Evolutionary conservation across 2,113 vertebrate genomes (phyloP), one percentile per base, ranked within the genome.

Genomic region (Chionodraco myersi): DNA sequence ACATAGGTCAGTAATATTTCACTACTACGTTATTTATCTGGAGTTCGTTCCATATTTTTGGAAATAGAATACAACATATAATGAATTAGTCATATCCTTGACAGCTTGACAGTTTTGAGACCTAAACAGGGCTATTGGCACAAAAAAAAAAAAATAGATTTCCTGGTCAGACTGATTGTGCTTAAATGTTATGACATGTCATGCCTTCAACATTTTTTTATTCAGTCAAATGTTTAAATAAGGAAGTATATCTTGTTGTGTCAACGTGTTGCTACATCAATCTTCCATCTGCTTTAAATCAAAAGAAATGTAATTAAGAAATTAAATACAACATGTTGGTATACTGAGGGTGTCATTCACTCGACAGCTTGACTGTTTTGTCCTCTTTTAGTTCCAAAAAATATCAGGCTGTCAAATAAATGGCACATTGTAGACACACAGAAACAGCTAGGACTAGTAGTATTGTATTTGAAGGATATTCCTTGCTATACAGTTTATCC

Each of bases 281-380:
- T 60, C 41, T 47, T 14, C 21, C 57, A 63, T 69, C 57, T 70
- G 26, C 41, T 71, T 61, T 56, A 45, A 34, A 41, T 62, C 45
- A 51, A 23, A 16, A 34, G 6, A 49, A 58, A 30, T 15, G 21
- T 15, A 10, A 14, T 4, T 12, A 30, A 30, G 10, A 57, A 75
- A 64, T 23, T 41, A 14, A 83, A 59, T 18, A 12, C 3, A 57
- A 26, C 47, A 7, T 41, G 15, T 36, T 45, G 23, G n/a, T 59
- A 10, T 41, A 16, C 48, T 47, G 4, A 69, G 23, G 26, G 6
- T 23, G 21, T 57, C n/a, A 47, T 54, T 59, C 4, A 26, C 14
- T n/a, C 53, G 53, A 70, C 5, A 36, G 51, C 30, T 12, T 61
- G 41, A 44, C 6, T 8, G 0, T 44, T 30, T 9, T 44, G 16